Conservation (phyloP, 2,113 vertebrate genomes). For the Sorex fumeus region DNA sequence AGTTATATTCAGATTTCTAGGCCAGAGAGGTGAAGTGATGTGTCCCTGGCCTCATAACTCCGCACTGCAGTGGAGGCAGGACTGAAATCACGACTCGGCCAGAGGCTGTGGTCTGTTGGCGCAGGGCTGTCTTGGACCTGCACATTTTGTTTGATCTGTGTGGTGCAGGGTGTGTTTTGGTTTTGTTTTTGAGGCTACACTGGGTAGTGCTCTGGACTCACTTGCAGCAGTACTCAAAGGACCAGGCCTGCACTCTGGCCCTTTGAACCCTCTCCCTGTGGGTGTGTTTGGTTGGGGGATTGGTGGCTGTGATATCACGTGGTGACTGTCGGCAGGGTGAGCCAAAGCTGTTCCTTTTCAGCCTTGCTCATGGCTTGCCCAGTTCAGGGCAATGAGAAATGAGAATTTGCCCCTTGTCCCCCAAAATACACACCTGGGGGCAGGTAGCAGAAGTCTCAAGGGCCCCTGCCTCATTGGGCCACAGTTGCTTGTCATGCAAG, state of each 20-base stretch:
- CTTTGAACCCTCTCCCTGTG: neutral
- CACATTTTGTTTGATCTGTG: neutral
- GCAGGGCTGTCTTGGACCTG: neutral
- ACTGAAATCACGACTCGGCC: neutral
- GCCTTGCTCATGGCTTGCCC: neutral
- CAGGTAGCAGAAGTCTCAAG: neutral
- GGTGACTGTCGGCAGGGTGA: neutral
- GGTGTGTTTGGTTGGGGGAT: slow-evolving; percentile 27
- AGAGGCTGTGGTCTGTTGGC: neutral
- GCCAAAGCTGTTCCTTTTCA: neutral
- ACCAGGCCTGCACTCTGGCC: too few relatives aligned
- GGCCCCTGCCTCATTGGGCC: too few relatives aligned
- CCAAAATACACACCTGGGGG: neutral
- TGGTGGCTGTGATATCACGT: fast-evolving
- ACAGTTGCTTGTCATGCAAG: too few relatives aligned
- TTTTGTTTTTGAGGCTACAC: neutral
- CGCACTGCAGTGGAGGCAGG: neutral
- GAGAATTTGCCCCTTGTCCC: neutral
- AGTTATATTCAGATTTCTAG: too few relatives aligned
- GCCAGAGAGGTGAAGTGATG: neutral
- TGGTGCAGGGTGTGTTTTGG: neutral
- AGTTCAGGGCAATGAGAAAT: neutral
- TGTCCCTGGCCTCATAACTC: neutral
- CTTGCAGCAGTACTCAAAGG: too few relatives aligned
- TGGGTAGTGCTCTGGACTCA: too few relatives aligned